Percentiles rank a stretch among this genome's conserved stretches.
These are phyloP conservation scores for Choristoneura fumiferana DNA, from an alignment of 1,140 invertebrate species.

Conservation along the genomic window DNA sequence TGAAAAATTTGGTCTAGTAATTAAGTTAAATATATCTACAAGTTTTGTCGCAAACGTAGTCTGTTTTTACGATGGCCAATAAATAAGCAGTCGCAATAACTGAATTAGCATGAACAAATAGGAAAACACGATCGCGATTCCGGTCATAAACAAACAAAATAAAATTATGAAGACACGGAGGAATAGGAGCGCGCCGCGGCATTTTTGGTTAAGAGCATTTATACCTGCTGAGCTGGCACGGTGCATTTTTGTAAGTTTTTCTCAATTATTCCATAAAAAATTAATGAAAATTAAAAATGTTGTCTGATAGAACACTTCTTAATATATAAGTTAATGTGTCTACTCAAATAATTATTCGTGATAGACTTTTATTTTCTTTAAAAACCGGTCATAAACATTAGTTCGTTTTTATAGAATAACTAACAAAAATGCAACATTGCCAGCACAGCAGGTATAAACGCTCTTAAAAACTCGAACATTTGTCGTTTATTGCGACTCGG, in stretches of 20 bases:
- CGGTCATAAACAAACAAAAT: constrained; percentile 16
- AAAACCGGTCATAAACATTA: too few relatives aligned
- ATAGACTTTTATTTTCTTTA: too few relatives aligned
- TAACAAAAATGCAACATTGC: too few relatives aligned
- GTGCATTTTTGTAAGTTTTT: too few relatives aligned
- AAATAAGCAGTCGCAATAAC: constrained; percentile 12
- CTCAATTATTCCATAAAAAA: too few relatives aligned
- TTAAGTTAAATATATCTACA: not conserved
- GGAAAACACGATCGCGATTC: constrained; percentile 13
- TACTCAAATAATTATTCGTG: too few relatives aligned
- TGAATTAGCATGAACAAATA: constrained; percentile 15
- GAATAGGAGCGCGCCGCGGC: not conserved
- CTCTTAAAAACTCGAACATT: not conserved
- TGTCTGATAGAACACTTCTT: too few relatives aligned
- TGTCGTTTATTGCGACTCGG: not conserved
- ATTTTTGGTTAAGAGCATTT: not conserved
- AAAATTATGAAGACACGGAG: constrained; percentile 16
- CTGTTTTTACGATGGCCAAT: not conserved
- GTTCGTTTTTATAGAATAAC: too few relatives aligned
- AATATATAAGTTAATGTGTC: too few relatives aligned
- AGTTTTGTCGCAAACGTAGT: not conserved
- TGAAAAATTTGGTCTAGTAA: not conserved
- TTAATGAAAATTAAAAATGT: too few relatives aligned
- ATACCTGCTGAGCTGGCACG: too few relatives aligned
- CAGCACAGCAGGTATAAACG: too few relatives aligned